Percentiles rank a stretch among this genome's conserved stretches.
phyloP scores from a whole-genome alignment of 1,140 invertebrate genomes.

The Dermatophagoides farinae region DNA sequence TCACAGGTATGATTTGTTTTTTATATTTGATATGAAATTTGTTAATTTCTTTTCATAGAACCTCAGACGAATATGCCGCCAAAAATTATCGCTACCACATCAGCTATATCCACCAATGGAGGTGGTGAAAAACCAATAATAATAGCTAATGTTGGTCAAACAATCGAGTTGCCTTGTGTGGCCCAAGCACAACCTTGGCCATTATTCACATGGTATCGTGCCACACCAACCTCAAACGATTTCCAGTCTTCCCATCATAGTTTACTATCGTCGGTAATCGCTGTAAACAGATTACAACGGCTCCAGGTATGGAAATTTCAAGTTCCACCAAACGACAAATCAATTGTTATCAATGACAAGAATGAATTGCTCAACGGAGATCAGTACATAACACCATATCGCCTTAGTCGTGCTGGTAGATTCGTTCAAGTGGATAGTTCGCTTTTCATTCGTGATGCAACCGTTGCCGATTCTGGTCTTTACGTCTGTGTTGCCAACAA shows the following conservation, averaged over 20 bases:
- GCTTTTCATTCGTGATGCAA: constrained; percentile 16
- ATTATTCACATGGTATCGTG: constrained; percentile 17
- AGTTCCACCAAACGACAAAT: too few relatives aligned
- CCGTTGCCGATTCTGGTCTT: constrained; percentile 17
- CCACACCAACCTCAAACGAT: not conserved
- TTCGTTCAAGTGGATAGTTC: not conserved
- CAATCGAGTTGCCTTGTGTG: constrained; percentile 26
- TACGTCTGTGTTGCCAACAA: constrained; percentile 22
- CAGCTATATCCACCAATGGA: not conserved
- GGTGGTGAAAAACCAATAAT: constrained; percentile 7
- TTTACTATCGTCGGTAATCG: not conserved
- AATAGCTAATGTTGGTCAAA: constrained; percentile 21
- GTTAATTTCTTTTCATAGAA: constrained; percentile 25
- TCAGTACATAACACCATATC: not conserved
- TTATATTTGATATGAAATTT: not conserved
- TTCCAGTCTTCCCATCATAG: not conserved
- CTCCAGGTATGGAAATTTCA: not conserved
- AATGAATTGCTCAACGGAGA: not conserved
- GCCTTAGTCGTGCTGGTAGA: not conserved
- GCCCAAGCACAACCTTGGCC: constrained; percentile 23
- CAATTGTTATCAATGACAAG: too few relatives aligned
- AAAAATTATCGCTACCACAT: constrained; percentile 15
- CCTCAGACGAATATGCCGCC: constrained; percentile 25
- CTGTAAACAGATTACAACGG: not conserved
- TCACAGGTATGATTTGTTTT: constrained; percentile 24